Conservation (phyloP, 2,797 vertebrate species). For the Poeciliopsis presidionis region DNA sequence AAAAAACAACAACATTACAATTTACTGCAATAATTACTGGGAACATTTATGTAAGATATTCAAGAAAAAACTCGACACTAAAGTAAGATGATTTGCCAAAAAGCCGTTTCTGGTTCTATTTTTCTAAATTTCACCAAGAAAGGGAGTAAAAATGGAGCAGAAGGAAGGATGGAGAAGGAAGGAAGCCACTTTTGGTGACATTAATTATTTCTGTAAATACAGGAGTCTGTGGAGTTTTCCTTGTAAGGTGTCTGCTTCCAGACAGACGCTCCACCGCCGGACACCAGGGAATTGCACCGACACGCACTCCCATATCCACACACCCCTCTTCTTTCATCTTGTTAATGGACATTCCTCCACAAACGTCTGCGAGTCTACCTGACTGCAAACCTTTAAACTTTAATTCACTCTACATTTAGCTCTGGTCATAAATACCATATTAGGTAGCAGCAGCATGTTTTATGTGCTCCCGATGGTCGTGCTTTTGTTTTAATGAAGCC, state of each 20-base stretch:
- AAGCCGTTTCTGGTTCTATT: background rate
- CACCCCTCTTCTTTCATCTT: conserved; percentile 86
- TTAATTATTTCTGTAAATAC: conserved; percentile 74
- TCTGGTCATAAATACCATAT: conserved; percentile 97
- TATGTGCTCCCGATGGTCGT: conserved; percentile 91
- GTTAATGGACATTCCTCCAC: conserved; percentile 93
- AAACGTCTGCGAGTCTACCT: conserved; percentile 93
- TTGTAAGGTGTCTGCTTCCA: conserved; percentile 75
- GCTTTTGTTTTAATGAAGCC: conserved; percentile 99
- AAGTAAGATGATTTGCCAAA: background rate
- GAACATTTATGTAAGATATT: background rate
- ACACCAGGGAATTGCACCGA: conserved; percentile 78
- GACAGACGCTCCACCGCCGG: conserved; percentile 72
- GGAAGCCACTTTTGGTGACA: conserved; percentile 53
- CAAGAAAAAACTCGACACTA: background rate
- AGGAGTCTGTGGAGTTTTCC: conserved; percentile 71
- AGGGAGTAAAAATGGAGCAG: conserved; percentile 1
- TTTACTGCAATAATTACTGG: too few species aligned
- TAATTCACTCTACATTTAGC: conserved; percentile 99
- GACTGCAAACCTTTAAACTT: conserved; percentile 98
- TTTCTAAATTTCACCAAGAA: background rate
- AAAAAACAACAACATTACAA: too few species aligned
- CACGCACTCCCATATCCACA: conserved; percentile 30
- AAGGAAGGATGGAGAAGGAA: background rate
- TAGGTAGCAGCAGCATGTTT: conserved; percentile 93